A percentile compares a stretch with the other conserved stretches of the same genome.
Evolutionary conservation across 64 coral and sea anemone genomes (phyloP).

Genomic region (Stichodactyla helianthus): DNA sequence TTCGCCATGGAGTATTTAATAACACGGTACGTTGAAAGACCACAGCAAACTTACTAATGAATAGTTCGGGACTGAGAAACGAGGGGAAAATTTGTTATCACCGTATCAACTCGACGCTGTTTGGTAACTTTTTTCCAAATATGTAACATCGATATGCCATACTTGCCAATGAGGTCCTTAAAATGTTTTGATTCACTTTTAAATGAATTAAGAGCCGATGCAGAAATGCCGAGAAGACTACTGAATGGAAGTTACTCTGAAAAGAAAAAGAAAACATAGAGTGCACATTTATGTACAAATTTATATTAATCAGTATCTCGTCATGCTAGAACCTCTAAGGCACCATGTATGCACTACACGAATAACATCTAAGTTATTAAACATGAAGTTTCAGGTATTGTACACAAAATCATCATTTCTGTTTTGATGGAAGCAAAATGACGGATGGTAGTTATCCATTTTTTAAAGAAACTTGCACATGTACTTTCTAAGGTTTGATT

Average conservation of each 20-base stretch:
- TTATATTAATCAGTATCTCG: neutral
- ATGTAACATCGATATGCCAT: neutral
- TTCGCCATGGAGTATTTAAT: no score
- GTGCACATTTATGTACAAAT: neutral
- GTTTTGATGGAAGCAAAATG: no score
- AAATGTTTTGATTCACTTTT: neutral
- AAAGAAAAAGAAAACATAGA: neutral
- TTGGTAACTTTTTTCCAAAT: conserved; percentile 4
- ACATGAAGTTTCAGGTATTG: no score
- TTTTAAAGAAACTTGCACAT: neutral
- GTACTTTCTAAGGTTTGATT: neutral
- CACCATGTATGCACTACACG: no score
- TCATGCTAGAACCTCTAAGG: neutral
- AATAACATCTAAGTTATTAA: no score
- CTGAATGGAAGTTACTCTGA: neutral
- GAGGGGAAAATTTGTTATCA: neutral
- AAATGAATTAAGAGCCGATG: neutral
- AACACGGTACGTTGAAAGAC: neutral
- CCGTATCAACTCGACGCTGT: neutral
- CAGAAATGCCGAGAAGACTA: neutral
- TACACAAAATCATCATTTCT: no score
- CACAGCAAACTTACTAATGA: neutral
- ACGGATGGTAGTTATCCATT: neutral
- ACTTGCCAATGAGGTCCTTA: neutral
- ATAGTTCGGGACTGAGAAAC: neutral